phyloP scores from a whole-genome alignment of 2,888 invertebrate species.

The Eustalomyia histrio region DNA sequence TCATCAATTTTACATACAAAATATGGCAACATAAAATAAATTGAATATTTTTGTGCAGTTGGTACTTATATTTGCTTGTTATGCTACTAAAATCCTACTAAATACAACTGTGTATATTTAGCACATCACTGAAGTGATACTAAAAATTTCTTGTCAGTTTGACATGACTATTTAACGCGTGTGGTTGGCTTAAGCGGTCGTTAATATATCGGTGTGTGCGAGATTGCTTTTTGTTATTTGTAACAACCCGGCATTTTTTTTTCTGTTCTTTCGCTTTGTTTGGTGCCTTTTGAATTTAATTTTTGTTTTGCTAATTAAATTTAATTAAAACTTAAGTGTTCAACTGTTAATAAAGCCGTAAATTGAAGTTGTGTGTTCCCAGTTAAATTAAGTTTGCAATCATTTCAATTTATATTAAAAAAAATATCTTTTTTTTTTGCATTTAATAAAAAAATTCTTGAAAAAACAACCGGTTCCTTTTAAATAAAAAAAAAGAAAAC shows the following conservation, averaged over 20 bases:
- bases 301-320: conserved; percentile 52
- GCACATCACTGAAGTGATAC: conserved; percentile 26
- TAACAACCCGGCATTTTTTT: conserved; percentile 53
- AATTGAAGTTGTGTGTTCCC: conserved; percentile 12
- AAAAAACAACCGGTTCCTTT: conserved; percentile 61
- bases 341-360: background rate
- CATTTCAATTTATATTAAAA: conserved; percentile 11
- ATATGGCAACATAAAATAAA: too few relatives aligned
- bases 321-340: conserved; percentile 49
- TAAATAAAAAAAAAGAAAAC: conserved; percentile 15
- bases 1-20: too few relatives aligned
- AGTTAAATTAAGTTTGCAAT: conserved; percentile 30
- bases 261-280: conserved; percentile 24
- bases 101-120: conserved; percentile 7
- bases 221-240: conserved; percentile 40
- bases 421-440: background rate
- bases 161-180: conserved; percentile 46
- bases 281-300: conserved; percentile 8
- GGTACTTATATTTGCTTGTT: background rate
- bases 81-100: background rate
- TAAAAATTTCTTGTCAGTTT: conserved; percentile 55
- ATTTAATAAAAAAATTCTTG: conserved; percentile 34
- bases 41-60: too few relatives aligned
- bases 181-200: conserved; percentile 33
- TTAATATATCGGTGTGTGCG: conserved; percentile 8